Evolutionary conservation across 2,113 vertebrate genomes (phyloP), one percentile per base, ranked within the genome.

Genomic region (Gasterosteus aculeatus): DNA sequence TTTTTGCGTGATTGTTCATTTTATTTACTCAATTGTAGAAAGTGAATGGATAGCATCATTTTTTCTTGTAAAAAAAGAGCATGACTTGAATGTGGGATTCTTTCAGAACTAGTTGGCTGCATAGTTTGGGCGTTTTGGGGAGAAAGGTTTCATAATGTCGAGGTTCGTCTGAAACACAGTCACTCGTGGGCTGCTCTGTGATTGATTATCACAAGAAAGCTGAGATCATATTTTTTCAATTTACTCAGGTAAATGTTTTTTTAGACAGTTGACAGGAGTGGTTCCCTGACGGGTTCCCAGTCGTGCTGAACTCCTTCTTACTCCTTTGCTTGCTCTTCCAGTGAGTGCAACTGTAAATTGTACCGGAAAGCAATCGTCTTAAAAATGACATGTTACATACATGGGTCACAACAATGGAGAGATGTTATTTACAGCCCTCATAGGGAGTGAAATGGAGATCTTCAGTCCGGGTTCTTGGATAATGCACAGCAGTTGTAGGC

Each of bases 231-330:
- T 7, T 1, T 54, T 0, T 47, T 7, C 16, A 15, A 51, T 81
- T 51, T 58, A 59, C 81, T 88, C 84, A 89, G 83, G 86, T 82
- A 62, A 84, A 62, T 46, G 42, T 51, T 57, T 31, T 26, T 59
- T 56, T 71, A 78, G 74, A 46, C 46, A 62, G 70, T 26, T 71
- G 63, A 68, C n/a, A 8, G 12, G 47, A n/a, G 53, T 15, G 15
- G 58, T 75, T 75, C 66, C 18, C 54, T 69, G 16, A 46, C 62
- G 33, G 7, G 72, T 77, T 77, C 69, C 63, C 18, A 1, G 77
- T 76, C 71, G 62, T 64, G 60, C 65, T 61, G 26, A 79, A 73
- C n/a, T 67, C 16, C 49, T 35, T 10, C 68, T 71, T 71, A 59
- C 61, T 69, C 29, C 14, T 70, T 59, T 67, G 42, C 57, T 31